Evolutionary conservation across 2,113 vertebrate genomes (phyloP), one percentile per base, ranked within the genome.

Genomic region (Coryphaenoides rupestris): DNA sequence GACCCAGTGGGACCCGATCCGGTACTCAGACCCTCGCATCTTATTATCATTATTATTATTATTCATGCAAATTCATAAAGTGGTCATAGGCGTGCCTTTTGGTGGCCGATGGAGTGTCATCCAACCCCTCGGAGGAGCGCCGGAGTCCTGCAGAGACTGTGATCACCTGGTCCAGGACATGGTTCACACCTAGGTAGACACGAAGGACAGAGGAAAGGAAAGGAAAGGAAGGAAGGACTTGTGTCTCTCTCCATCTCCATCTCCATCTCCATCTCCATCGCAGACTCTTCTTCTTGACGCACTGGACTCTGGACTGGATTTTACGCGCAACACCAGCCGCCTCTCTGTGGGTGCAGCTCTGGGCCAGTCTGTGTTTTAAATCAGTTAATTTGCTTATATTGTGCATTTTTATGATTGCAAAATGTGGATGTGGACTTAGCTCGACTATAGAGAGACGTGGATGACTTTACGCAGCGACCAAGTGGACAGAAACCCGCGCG

Each of bases 11-110:
- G n/a, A n/a, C n/a, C n/a, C n/a, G n/a, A n/a, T n/a, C n/a, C n/a
- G n/a, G n/a, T n/a, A n/a, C n/a, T n/a, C n/a, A n/a, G n/a, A n/a
- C n/a, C n/a, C n/a, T n/a, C n/a, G 75, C 55, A 70, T 79, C 79
- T 66, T 79, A 75, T 87, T 86, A n/a, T n/a, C n/a, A n/a, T n/a
- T n/a, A n/a, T n/a, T n/a, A n/a, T n/a, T n/a, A n/a, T n/a, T n/a
- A n/a, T n/a, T n/a, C 82, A 89, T 89, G 86, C 85, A 88, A 85
- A 86, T 89, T 85, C 60, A 71, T 83, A 53, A 84, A 85, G 83
- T n/a, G n/a, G n/a, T 87, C 72, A 87, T 81, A 90, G 91, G 93
- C 83, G 95, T 93, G 92, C 89, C 88, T 82, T 91, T n/a, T n/a
- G n/a, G n/a, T 77, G 66, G 69, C 77, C 63, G 83, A 58, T 88